Base-by-base conservation (phyloP, 2,888 invertebrate species). In the Coecobrya sp. region DNA sequence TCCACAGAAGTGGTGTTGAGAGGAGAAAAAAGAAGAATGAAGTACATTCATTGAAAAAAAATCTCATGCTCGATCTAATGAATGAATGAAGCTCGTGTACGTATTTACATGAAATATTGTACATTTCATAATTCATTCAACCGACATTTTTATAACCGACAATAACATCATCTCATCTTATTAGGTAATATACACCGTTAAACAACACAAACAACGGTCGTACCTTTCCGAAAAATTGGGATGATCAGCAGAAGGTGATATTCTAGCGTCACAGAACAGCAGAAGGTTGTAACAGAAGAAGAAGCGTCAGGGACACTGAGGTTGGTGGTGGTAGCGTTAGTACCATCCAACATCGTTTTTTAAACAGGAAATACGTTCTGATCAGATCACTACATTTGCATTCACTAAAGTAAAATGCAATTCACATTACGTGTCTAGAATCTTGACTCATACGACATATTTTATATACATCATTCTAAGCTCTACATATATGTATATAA, bases 201-300 rank as follows among this genome's bases (percentile, higher is more conserved):
- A n/a, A n/a, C n/a, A n/a, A n/a, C n/a, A n/a, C 11, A 49, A 10
- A 10, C 13, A 49, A 1, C 27, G 3, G 16, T 19, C 52, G 13
- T 91, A 91, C 90, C 90, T 91, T 91, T 91, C 90, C 3, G 90
- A 91, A 30, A 91, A 86, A 91, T 86, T 91, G 65, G 86, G 90
- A 27, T 79, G 86, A 2, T 91, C 42, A 68, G 5, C 84, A 36
- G 90, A 27, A 19, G 90, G 62, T 27, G 86, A 65, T 79, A 85
- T 30, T 85, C 68, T 65, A 49, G 73, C 36, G 87, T 45, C n/a
- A 27, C 55, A 13, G 76, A 10, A 3, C 10, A 55, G n/a, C 22
- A 30, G 49, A 49, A 55, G 19, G 16, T n/a, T 13, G 52, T 13
- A 52, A 13, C 22, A 16, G 68, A 4, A 3, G 68, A 16, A 16